Percentiles rank a stretch among this genome's conserved stretches.
These are phyloP conservation scores for Bombus pascuorum DNA, from an alignment of 1,140 invertebrate genomes.

Conservation along the genomic window DNA sequence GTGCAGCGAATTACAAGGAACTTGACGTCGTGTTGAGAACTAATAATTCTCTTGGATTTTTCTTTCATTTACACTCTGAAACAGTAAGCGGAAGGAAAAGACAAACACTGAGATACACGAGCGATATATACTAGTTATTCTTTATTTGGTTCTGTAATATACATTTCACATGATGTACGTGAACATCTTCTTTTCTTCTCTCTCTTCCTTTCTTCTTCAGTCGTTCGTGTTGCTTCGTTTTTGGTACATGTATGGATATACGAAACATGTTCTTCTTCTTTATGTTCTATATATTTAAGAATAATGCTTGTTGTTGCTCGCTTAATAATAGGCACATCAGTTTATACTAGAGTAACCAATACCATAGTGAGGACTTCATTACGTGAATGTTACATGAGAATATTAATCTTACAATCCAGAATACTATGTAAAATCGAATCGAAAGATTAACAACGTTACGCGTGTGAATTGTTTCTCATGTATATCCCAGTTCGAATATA, in stretches of 20 bases:
- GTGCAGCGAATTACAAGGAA: slow-evolving; percentile 71
- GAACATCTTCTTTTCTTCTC: not conserved
- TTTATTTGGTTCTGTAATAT: slow-evolving; percentile 46
- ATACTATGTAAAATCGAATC: not conserved
- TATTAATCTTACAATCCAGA: slow-evolving; percentile 22
- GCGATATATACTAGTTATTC: not conserved
- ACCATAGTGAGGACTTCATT: slow-evolving; percentile 2
- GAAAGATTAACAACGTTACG: slow-evolving; percentile 8
- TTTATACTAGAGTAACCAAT: slow-evolving; percentile 38
- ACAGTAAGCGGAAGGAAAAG: not conserved
- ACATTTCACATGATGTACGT: not conserved
- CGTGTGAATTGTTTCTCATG: not conserved
- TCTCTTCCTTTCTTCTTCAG: not conserved
- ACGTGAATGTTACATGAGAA: slow-evolving; percentile 1
- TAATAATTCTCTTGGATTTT: slow-evolving; percentile 20
- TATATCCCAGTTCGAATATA: not conserved
- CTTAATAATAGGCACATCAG: slow-evolving; percentile 57
- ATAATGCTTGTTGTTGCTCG: not conserved
- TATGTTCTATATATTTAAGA: not conserved
- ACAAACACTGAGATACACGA: not conserved
- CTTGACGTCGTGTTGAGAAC: not conserved
- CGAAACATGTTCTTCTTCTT: slow-evolving; percentile 2
- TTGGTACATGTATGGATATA: slow-evolving; percentile 35
- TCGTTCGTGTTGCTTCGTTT: not conserved
- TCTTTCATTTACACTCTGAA: not conserved